Percentiles rank a stretch among this genome's conserved stretches.
These are phyloP conservation scores for Calameuta filiformis DNA, from an alignment of 2,888 invertebrate genomes.

Conservation along the genomic window DNA sequence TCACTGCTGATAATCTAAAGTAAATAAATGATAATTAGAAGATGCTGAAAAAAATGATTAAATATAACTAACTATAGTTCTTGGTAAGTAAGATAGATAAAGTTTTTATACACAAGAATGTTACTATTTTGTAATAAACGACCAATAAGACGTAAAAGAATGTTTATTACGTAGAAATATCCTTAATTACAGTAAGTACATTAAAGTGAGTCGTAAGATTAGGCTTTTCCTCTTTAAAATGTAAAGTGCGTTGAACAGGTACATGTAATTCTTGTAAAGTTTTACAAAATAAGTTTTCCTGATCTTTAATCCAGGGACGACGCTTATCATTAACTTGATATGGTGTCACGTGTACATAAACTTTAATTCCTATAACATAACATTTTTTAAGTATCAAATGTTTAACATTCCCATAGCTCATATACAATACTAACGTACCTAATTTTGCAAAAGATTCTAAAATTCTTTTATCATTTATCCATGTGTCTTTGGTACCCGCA, in stretches of 20 bases:
- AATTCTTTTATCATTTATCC: slow-evolving; percentile 82
- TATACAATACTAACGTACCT: slow-evolving; percentile 66
- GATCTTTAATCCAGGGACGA: slow-evolving; percentile 86
- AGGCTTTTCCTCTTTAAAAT: slow-evolving; percentile 71
- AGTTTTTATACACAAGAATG: neutral
- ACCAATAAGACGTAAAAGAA: neutral
- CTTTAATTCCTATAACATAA: slow-evolving; percentile 71
- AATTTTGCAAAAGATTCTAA: slow-evolving; percentile 79
- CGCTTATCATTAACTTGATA: slow-evolving; percentile 86
- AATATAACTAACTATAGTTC: neutral
- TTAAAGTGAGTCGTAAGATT: slow-evolving; percentile 83
- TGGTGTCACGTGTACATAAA: slow-evolving; percentile 88
- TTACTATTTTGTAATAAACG: slow-evolving; percentile 2
- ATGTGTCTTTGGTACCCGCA: slow-evolving; percentile 87
- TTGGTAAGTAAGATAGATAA: neutral
- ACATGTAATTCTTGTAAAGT: slow-evolving; percentile 76
- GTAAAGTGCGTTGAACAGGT: slow-evolving; percentile 72
- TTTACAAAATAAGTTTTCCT: slow-evolving; percentile 82
- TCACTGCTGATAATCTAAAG: slow-evolving; percentile 1
- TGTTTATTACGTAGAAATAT: slow-evolving; percentile 8
- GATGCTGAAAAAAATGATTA: slow-evolving; percentile 23
- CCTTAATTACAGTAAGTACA: slow-evolving; percentile 74
- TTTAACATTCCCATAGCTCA: neutral
- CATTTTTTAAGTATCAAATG: neutral
- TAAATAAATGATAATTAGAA: neutral